Base-by-base conservation (phyloP, 2,113 vertebrate genomes). In the Proteles cristata region DNA sequence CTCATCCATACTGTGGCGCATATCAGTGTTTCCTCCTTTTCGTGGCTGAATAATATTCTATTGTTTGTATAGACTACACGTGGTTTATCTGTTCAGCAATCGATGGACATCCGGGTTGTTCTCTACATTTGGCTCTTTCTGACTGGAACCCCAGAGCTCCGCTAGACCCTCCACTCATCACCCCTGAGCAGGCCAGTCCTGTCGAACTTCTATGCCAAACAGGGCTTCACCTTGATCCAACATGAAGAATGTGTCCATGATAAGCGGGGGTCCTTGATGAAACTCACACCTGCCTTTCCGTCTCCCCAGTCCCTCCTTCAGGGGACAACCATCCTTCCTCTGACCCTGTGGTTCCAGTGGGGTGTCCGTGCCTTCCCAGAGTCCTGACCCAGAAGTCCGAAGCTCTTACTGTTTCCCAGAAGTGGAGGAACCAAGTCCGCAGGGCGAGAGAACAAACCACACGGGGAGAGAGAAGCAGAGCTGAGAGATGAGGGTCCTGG, bases 211-310 rank as follows among this genome's bases (percentile, higher is more conserved):
- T 0, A 4, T 31, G 16, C 43, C 90, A 81, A 33, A 74, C 19
- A 31, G 66, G 28, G 15, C 17, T 73, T 39, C 84, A 26, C 55
- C 45, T 80, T 79, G 31, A 74, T 79, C 17, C 65, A 65, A 65
- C n/a, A 39, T 1, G 53, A 28, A 69, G 33, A 71, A 7, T 1
- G 25, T 71, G 61, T n/a, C 71, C 45, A 23, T 3, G 6, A 35
- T 25, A 61, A 31, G 2, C 16, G 1, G 8, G 55, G 12, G 7
- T 89, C 66, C 66, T 74, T 35, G 15, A 50, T 10, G 65, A n/a
- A 58, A 61, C 0, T 0, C 33, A 17, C 5, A 15, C 7, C 33
- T 8, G 9, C 33, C 39, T 50, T 43, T 19, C 11, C 17, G 23
- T 31, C 63, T 48, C 43, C 74, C 74, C 43, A 17, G 4, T 48